Base-by-base conservation (phyloP, 2,888 invertebrate species). In the Heliconius aoede region DNA sequence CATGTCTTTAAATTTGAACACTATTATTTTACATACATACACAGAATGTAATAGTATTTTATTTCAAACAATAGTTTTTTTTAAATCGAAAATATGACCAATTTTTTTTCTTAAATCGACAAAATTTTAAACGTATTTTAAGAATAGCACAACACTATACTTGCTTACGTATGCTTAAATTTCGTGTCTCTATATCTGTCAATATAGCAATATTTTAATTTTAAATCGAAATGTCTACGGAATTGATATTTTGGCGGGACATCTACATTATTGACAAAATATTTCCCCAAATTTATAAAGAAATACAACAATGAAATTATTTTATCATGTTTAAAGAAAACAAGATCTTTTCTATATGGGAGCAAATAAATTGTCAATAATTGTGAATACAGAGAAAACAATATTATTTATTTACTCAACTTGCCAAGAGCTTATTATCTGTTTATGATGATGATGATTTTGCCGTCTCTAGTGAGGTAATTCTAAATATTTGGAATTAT, bases 331-430 rank as follows among this genome's bases (percentile, higher is more conserved):
- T 30, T 3, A 15, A 28, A 4, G 8, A 69, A 30, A 30, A 15
- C 21, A 21, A 30, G 4, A 24, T 55, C n/a, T 30, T 13, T 15
- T 30, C n/a, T 69, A 65, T 40, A 21, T 26, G 71, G 36, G 72
- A 24, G 9, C 60, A 72, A 46, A 58, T 72, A 72, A 32, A 72
- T 60, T 9, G 26, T 72, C 32, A 36, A 55, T 72, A 36, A 24
- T 72, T 11, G 60, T 72, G 26, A 60, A 36, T 58, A 72, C 26
- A 72, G 58, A 71, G 58, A 26, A 58, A 36, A 60, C 26, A 5
- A 30, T 55, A 58, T 71, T 71, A 32, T 24, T n/a, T n/a, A 15
- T 32, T 26, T 18, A 46, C 4, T 15, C 4, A 4, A 36, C 36
- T 58, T 71, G 30, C 55, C 69, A 60, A 60, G 24, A 15, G 30